Evolutionary conservation across 2,888 invertebrate genomes (phyloP), one percentile per base, ranked within the genome.

Genomic region (Steinernema scapterisci): DNA sequence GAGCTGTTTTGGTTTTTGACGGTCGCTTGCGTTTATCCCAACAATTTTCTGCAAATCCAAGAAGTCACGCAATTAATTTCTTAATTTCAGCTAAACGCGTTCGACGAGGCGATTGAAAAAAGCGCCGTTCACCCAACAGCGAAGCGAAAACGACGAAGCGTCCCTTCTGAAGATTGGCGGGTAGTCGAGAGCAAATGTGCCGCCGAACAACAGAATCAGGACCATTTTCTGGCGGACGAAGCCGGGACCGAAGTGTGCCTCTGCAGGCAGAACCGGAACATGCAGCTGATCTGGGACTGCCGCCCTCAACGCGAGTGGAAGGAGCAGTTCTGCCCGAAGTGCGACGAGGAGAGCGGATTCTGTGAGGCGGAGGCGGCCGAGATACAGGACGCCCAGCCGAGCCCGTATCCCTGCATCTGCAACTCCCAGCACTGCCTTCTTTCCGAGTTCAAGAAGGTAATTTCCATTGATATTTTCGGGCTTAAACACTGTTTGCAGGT

Each of bases 41-140:
- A n/a, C n/a, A n/a, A n/a, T n/a, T n/a, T n/a, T n/a, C n/a, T n/a
- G n/a, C n/a, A 45, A 73, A 16, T 5, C 31, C 27, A n/a, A n/a
- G n/a, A n/a, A n/a, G n/a, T 44, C 45, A 44, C 16, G 45, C 45
- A 16, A 44, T 44, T 44, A 7, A 16, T 44, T 16, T 48, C 44
- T 56, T 25, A 70, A 54, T 79, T 82, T 25, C 70, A 85, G 85
- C 72, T 86, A 44, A 79, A 79, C 72, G 84, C 85, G 1, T 86
- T 84, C 73, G 84, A 86, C 70, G 71, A 75, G 52, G 85, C 84
- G 16, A 80, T 83, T 38, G 76, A 75, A 56, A 70, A 75, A 31
- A 43, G 9, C 7, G 73, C 56, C 1, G 19, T 31, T 13, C 38
- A 27, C 16, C 51, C n/a, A 13, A 38, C 38, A 9, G 16, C 63